Percentiles rank a stretch among this genome's conserved stretches.
Evolutionary conservation across 2,888 invertebrate species (phyloP).

Genomic region (Tigriopus californicus): DNA sequence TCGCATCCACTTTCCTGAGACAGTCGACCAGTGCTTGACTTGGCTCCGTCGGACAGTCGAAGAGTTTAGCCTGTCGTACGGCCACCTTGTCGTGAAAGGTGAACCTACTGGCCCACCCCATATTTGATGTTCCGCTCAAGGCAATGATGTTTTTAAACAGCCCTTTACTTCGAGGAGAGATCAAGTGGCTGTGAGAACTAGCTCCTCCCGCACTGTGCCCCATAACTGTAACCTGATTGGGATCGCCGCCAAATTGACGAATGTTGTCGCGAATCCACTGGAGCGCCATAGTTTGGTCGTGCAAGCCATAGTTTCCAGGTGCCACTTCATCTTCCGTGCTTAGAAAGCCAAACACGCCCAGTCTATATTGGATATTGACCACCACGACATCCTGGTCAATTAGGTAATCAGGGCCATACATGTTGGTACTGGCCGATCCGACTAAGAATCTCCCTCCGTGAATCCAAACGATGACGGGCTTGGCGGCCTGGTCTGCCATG

Average conservation of each 20-base stretch:
- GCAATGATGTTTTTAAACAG: background rate
- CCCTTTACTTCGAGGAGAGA: constrained; percentile 16
- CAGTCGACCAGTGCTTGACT: background rate
- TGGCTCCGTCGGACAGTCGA: background rate
- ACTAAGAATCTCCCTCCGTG: constrained; percentile 21
- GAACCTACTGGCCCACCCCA: background rate
- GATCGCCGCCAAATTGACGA: constrained; percentile 13
- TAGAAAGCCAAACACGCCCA: constrained; percentile 18
- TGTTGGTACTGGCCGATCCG: constrained; percentile 18
- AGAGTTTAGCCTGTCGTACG: background rate
- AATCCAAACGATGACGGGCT: constrained; percentile 20
- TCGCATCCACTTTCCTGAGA: background rate
- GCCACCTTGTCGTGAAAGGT: background rate
- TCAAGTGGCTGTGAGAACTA: constrained; percentile 13
- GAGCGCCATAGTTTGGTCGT: constrained; percentile 14
- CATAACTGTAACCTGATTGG: constrained; percentile 10
- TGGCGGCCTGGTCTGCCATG: background rate
- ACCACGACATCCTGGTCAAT: constrained; percentile 18
- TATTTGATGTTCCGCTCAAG: background rate
- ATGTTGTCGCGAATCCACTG: constrained; percentile 14
- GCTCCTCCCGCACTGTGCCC: constrained; percentile 16
- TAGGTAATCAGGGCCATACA: constrained; percentile 17
- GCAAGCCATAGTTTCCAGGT: constrained; percentile 16
- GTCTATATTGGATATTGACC: constrained; percentile 20
- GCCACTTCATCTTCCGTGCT: constrained; percentile 12